Evolutionary conservation across 2,797 vertebrate genomes (phyloP).

Genomic region (Neosalanx taihuensis): DNA sequence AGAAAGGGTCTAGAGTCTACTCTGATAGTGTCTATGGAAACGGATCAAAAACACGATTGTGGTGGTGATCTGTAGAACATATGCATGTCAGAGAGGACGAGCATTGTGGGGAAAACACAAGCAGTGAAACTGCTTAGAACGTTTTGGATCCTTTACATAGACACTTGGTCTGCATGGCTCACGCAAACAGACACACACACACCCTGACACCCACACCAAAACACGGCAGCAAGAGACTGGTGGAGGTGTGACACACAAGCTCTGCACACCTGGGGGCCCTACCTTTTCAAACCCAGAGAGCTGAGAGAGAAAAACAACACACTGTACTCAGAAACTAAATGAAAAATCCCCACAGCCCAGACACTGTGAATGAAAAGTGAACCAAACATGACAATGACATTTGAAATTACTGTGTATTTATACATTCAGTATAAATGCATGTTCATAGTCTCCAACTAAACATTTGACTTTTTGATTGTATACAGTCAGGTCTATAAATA

Average conservation of each 20-base stretch:
- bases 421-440: not conserved
- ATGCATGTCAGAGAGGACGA: slow-evolving; percentile 18
- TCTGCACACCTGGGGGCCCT: slow-evolving; percentile 59
- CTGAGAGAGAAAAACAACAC: slow-evolving; percentile 77
- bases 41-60: slow-evolving; percentile 27
- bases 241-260: slow-evolving; percentile 57
- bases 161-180: not conserved
- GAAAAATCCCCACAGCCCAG: slow-evolving; percentile 6
- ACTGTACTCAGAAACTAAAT: slow-evolving; percentile 27
- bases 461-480: no score
- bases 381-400: not conserved
- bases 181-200: not conserved
- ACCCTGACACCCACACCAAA: slow-evolving; percentile 11
- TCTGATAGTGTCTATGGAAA: slow-evolving; percentile 7
- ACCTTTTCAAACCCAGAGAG: slow-evolving; percentile 89
- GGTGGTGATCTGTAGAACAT: slow-evolving; percentile 25
- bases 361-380: not conserved
- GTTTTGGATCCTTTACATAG: slow-evolving; percentile 19
- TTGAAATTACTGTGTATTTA: not conserved
- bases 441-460: not conserved
- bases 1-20: not conserved
- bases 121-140: not conserved
- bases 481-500: no score
- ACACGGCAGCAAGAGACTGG: slow-evolving; percentile 30
- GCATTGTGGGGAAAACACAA: not conserved